Evolutionary conservation across 2,888 invertebrate genomes (phyloP).

Genomic region (Geotrupes spiniger): DNA sequence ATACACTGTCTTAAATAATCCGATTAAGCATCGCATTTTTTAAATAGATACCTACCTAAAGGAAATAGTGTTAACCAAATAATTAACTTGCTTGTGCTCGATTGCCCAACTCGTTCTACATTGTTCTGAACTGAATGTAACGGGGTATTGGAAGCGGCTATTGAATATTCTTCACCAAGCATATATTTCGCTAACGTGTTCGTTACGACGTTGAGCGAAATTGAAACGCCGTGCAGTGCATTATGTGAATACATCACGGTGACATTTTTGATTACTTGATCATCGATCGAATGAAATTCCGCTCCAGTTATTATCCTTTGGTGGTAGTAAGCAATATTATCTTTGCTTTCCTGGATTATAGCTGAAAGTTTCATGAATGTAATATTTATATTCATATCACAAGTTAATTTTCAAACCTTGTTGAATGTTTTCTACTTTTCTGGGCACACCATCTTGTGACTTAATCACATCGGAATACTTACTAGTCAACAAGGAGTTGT

Average conservation of each 20-base stretch:
- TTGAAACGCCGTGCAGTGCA: conserved; percentile 54
- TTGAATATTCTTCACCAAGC: conserved; percentile 40
- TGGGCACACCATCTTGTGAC: background rate
- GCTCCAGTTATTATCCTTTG: conserved; percentile 52
- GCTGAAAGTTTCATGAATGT: conserved; percentile 35
- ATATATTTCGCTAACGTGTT: conserved; percentile 49
- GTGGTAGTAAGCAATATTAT: conserved; percentile 50
- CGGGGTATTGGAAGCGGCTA: conserved; percentile 43
- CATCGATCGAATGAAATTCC: conserved; percentile 43
- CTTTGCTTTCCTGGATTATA: conserved; percentile 44
- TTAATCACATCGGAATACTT: background rate
- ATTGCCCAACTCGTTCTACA: conserved; percentile 26
- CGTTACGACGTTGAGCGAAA: conserved; percentile 53
- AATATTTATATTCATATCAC: no score
- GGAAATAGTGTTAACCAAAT: conserved; percentile 46
- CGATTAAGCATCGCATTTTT: no score
- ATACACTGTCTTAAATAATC: no score
- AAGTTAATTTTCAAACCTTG: conserved; percentile 13
- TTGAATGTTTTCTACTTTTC: conserved; percentile 13
- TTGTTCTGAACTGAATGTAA: conserved; percentile 30
- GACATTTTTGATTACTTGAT: conserved; percentile 20
- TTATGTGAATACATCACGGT: conserved; percentile 51
- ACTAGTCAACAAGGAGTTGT: no score
- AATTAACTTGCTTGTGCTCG: conserved; percentile 35
- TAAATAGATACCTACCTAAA: conserved; percentile 34